These are phyloP conservation scores for Scaptomyza cyrtandrae DNA, from an alignment of 2,888 invertebrate species.

Conservation along the genomic window DNA sequence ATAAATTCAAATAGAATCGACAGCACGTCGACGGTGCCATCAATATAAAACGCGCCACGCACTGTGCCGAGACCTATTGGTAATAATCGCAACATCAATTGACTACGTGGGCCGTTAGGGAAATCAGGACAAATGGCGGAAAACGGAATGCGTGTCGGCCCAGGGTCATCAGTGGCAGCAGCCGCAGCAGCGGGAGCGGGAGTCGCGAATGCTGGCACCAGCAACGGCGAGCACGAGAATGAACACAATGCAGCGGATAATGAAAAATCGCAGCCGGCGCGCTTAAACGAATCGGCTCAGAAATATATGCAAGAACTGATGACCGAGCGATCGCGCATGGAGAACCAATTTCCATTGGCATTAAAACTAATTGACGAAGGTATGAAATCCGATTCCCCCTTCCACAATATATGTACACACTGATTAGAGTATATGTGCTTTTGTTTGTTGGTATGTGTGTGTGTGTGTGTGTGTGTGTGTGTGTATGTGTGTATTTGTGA, in stretches of 20 bases:
- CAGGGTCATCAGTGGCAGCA: slow-evolving; percentile 63
- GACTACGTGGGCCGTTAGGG: slow-evolving; percentile 48
- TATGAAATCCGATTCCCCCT: slow-evolving; percentile 46
- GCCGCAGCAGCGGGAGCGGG: slow-evolving; percentile 44
- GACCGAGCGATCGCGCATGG: slow-evolving; percentile 81
- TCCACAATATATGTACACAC: slow-evolving; percentile 40
- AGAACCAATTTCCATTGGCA: slow-evolving; percentile 83
- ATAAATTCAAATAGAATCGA: slow-evolving; percentile 64
- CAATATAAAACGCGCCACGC: slow-evolving; percentile 58
- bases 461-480: neutral
- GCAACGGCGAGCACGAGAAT: slow-evolving; percentile 80
- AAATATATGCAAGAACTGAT: slow-evolving; percentile 83
- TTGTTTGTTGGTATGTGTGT: neutral
- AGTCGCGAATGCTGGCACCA: slow-evolving; percentile 49
- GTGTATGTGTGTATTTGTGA: neutral
- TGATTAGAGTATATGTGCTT: slow-evolving; percentile 17
- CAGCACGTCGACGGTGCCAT: slow-evolving; percentile 57
- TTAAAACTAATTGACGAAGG: slow-evolving; percentile 83
- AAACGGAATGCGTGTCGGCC: slow-evolving; percentile 81
- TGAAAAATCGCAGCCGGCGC: slow-evolving; percentile 71
- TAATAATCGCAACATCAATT: slow-evolving; percentile 57
- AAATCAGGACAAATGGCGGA: slow-evolving; percentile 79
- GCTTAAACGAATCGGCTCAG: slow-evolving; percentile 81
- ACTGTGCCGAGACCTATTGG: slow-evolving; percentile 56
- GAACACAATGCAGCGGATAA: slow-evolving; percentile 76